phyloP scores from a whole-genome alignment of 2,888 invertebrate species.

The Abrostola tripartita region DNA sequence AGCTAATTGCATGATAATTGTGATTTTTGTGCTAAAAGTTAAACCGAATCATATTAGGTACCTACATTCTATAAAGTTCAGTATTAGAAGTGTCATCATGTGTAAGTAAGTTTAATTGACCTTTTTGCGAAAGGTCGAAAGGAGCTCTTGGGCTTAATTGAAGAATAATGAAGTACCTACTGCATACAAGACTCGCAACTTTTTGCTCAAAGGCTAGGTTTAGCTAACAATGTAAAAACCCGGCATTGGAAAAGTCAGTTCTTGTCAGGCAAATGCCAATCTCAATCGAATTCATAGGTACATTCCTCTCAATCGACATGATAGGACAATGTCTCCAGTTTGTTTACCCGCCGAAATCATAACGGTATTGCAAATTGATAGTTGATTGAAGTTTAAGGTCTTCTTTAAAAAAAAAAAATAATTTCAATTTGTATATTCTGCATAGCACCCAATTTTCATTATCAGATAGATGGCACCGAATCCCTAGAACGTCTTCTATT shows the following conservation, averaged over 20 bases:
- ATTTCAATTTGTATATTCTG: no score
- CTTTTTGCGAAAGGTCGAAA: slow-evolving; percentile 47
- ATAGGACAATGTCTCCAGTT: no score
- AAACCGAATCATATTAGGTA: neutral
- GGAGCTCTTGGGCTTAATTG: slow-evolving; percentile 48
- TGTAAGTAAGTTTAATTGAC: slow-evolving; percentile 42
- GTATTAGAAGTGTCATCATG: slow-evolving; percentile 39
- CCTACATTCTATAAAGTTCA: slow-evolving; percentile 34
- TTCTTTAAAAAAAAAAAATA: no score
- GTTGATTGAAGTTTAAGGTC: no score
- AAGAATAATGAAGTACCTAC: slow-evolving; percentile 46
- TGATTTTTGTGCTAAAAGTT: neutral
- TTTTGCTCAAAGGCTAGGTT: slow-evolving; percentile 38
- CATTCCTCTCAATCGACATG: neutral
- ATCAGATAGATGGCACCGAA: slow-evolving; percentile 89
- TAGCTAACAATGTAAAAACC: slow-evolving; percentile 24
- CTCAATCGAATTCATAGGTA: neutral
- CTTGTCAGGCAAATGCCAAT: neutral
- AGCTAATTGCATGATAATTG: neutral
- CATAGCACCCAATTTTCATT: no score
- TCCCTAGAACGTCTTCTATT: slow-evolving; percentile 86
- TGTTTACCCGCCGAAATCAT: no score
- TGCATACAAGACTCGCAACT: slow-evolving; percentile 18
- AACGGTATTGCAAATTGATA: no score
- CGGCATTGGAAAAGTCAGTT: slow-evolving; percentile 15